Conservation (phyloP, 2,888 invertebrate species). For the Caenorhabditis japonica region DNA sequence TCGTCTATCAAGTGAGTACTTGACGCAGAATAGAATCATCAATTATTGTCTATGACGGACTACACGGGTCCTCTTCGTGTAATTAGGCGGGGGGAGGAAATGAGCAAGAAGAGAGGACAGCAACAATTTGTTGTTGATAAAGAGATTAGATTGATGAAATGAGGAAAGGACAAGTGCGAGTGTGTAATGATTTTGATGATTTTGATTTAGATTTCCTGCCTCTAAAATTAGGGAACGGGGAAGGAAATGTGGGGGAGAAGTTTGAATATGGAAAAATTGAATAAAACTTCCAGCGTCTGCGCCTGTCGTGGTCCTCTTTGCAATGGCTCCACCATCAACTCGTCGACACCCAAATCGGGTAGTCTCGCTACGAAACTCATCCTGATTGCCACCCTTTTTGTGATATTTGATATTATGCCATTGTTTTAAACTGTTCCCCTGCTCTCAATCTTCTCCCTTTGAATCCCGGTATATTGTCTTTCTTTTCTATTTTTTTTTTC, state of each 20-base stretch:
- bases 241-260: background rate
- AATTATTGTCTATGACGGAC: constrained; percentile 47
- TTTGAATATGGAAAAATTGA: constrained; percentile 4
- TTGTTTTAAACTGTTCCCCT: constrained; percentile 6
- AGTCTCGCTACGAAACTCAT: background rate
- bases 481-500: too few species aligned
- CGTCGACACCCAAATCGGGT: constrained; percentile 4
- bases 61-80: constrained; percentile 30
- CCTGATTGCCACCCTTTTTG: constrained; percentile 28
- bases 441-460: background rate
- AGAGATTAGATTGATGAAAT: constrained; percentile 5
- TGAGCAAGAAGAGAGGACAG: too few species aligned
- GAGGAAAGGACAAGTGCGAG: background rate
- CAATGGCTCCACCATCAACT: constrained; percentile 62
- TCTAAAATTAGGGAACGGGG: too few species aligned
- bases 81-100: too few species aligned
- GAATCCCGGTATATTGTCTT: too few species aligned
- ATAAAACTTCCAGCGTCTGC: constrained; percentile 62
- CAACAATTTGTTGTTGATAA: constrained; percentile 30
- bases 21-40: constrained; percentile 29
- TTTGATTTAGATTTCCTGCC: too few species aligned
- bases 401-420: constrained; percentile 33
- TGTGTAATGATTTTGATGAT: background rate
- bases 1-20: constrained; percentile 65
- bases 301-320: constrained; percentile 69